Conservation (phyloP, 2,797 vertebrate species). For the Pelochelys cantorii region DNA sequence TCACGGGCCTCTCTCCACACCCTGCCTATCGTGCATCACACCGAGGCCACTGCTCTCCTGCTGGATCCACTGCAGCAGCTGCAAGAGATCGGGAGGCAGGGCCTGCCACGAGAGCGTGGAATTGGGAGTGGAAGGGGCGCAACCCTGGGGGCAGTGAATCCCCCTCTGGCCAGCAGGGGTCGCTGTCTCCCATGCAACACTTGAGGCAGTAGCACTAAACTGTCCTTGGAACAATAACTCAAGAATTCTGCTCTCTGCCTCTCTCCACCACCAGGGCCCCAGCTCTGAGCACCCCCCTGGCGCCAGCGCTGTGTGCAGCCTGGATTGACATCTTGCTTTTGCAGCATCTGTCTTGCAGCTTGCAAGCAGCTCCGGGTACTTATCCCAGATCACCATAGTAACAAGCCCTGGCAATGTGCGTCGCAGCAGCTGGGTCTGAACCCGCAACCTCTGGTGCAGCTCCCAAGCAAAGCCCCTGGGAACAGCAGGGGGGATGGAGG, state of each 20-base stretch:
- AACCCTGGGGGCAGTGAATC: neutral
- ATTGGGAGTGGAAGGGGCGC: too few relatives aligned
- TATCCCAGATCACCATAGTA: neutral
- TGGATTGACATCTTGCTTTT: neutral
- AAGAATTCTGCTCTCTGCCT: neutral
- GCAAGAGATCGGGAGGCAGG: rapidly evolving
- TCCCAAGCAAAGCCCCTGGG: neutral
- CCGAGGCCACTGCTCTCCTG: neutral
- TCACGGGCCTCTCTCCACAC: too few relatives aligned
- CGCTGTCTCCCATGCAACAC: neutral
- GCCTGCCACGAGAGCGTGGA: too few relatives aligned
- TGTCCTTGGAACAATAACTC: neutral
- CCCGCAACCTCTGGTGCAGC: neutral
- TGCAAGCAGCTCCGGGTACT: neutral
- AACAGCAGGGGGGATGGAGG: neutral
- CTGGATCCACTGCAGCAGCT: neutral
- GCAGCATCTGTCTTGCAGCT: neutral
- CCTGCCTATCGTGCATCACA: neutral
- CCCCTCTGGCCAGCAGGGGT: neutral
- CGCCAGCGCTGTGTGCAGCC: neutral
- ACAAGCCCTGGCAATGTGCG: neutral
- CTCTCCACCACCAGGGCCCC: neutral
- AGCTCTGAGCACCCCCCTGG: neutral
- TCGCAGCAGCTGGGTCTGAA: neutral
- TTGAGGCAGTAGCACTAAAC: neutral